Conservation (phyloP, 2,888 invertebrate species). For the Coenonympha arcania region DNA sequence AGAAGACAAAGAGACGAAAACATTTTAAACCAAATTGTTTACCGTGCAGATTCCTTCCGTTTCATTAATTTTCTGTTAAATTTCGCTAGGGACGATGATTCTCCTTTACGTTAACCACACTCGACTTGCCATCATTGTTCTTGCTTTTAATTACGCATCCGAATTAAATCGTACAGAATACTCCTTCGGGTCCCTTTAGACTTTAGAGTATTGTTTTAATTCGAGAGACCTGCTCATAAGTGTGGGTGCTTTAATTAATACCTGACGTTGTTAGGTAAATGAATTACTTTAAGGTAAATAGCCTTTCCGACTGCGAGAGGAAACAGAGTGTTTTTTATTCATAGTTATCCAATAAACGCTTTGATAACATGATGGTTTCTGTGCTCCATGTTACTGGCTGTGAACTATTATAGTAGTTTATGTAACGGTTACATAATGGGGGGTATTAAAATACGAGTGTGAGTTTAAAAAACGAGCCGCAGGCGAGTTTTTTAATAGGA, state of each 20-base stretch:
- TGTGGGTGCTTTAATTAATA: conserved; percentile 10
- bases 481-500: too few relatives aligned
- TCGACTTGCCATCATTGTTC: conserved; percentile 21
- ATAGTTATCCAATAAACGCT: too few relatives aligned
- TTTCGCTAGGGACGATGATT: conserved; percentile 11
- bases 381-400: too few relatives aligned
- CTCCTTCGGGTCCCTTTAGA: conserved; percentile 4
- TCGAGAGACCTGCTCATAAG: conserved; percentile 9
- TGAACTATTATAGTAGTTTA: too few relatives aligned
- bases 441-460: too few relatives aligned
- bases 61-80: conserved; percentile 15
- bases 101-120: conserved; percentile 20
- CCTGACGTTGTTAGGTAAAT: background rate
- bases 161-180: conserved; percentile 16
- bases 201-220: conserved; percentile 9
- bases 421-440: too few relatives aligned
- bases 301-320: too few relatives aligned
- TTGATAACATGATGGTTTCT: too few relatives aligned
- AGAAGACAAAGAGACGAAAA: too few relatives aligned
- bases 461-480: too few relatives aligned
- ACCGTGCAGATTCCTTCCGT: conserved; percentile 3
- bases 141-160: conserved; percentile 24
- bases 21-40: background rate
- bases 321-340: too few relatives aligned
- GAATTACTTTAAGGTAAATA: background rate